Conservation (phyloP, 2,113 vertebrate genomes). For the Mesembrinibis cayennensis region DNA sequence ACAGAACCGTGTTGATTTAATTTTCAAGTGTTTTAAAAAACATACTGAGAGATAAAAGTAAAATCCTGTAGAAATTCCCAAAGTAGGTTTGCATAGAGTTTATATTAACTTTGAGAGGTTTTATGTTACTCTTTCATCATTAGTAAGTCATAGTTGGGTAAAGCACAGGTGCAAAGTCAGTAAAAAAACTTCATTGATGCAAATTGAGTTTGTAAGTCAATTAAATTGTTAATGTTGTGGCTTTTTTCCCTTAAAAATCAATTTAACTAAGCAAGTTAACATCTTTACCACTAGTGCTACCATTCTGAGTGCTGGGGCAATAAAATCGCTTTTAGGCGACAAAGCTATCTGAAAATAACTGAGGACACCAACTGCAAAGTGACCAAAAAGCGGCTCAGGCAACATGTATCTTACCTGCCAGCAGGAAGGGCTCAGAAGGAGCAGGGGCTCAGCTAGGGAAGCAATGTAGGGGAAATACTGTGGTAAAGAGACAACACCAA, state of each 20-base stretch:
- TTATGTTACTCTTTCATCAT: not conserved
- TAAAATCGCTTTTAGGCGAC: not conserved
- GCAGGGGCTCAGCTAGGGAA: not conserved
- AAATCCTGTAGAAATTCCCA: not conserved
- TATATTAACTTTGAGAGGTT: not conserved
- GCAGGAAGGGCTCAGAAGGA: rapidly evolving
- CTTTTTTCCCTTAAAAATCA: not conserved
- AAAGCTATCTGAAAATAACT: not conserved
- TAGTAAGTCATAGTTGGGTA: not conserved
- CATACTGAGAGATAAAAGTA: not conserved
- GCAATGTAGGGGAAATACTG: rapidly evolving
- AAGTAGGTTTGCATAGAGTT: not conserved
- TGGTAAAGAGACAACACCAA: not conserved
- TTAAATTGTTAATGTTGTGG: not conserved
- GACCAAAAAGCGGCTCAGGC: not conserved
- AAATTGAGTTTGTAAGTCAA: not conserved
- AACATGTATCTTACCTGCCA: rapidly evolving
- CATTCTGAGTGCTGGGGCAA: not conserved
- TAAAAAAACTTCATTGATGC: not conserved
- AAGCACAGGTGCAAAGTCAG: not conserved
- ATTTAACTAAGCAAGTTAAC: not conserved
- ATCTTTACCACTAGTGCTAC: not conserved
- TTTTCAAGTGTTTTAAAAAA: not conserved
- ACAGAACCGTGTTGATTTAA: not conserved
- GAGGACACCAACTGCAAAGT: not conserved